phyloP scores from a whole-genome alignment of 2,797 vertebrate species.

The Alcedo quadribrachys region DNA sequence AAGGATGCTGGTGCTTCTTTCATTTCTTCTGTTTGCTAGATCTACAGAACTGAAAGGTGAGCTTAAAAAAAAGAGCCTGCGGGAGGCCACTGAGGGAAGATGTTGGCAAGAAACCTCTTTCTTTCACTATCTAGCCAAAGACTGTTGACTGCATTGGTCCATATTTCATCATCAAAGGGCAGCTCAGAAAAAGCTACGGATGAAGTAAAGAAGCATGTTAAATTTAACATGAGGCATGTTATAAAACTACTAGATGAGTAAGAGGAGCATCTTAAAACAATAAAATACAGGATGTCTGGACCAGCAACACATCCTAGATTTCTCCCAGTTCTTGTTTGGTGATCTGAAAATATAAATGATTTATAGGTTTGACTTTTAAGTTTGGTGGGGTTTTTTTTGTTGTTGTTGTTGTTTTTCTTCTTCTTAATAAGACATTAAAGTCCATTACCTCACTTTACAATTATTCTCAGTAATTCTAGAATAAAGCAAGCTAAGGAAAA shows the following conservation, averaged over 20 bases:
- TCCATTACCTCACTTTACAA: neutral
- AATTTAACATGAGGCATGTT: conserved; percentile 23
- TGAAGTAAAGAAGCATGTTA: conserved; percentile 10
- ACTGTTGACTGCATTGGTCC: neutral
- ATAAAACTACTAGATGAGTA: conserved; percentile 20
- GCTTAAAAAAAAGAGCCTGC: neutral
- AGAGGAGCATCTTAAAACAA: conserved; percentile 55
- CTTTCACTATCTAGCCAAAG: neutral
- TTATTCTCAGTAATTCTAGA: neutral
- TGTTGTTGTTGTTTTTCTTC: neutral
- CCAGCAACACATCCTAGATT: neutral
- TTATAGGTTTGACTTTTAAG: neutral
- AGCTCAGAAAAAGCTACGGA: neutral
- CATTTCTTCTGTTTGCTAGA: neutral
- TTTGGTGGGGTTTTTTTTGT: neutral
- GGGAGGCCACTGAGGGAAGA: neutral
- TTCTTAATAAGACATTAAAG: neutral
- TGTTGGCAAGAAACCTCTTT: conserved; percentile 3
- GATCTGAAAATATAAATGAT: conserved; percentile 24
- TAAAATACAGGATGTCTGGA: conserved; percentile 39
- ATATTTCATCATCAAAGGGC: conserved; percentile 23
- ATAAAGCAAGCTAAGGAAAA: neutral
- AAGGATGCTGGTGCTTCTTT: neutral
- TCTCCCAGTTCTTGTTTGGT: conserved; percentile 29
- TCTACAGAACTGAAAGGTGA: conserved; percentile 25